Evolutionary conservation across 2,113 vertebrate genomes (phyloP), one percentile per base, ranked within the genome.

Genomic region (Condylura cristata): DNA sequence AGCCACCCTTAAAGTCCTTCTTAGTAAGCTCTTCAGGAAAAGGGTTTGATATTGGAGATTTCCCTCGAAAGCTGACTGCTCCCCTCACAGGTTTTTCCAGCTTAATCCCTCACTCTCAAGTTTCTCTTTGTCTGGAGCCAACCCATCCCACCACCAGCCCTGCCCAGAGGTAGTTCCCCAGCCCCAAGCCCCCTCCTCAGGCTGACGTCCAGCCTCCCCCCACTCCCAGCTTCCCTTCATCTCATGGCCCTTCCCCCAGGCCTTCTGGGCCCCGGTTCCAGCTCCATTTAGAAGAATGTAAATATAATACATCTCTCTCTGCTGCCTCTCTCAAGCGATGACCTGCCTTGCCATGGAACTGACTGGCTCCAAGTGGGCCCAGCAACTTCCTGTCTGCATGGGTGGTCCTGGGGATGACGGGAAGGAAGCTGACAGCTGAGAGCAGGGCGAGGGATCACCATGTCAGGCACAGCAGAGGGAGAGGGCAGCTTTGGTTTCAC

Each of bases 351-450:
- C 92, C 93, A 96, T 95, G 88, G 83, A 86, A 90, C 87, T 89
- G 96, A 95, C 97, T 97, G 95, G 81, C 95, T 97, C 74, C 6
- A 58, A 6, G 93, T 85, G 88, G 97, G 93, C 94, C 93, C 91
- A 46, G 88, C 30, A 13, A 79, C 94, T 98, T 98, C 97, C 97
- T 98, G 96, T 39, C 94, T 1, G 80, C 3, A 1, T 96, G 98
- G 98, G 98, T 98, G 98, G 97, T 97, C 98, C 78, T 9, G 30
- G 81, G 79, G 89, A 96, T 91, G 75, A 84, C 8, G 1, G 24
- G 96, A 86, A 86, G 56, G 93, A 95, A 34, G 86, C 96, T 97
- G 97, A 97, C 97, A 98, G 98, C 97, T 97, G 98, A 97, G 96
- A 37, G 76, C 16, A 0, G 66, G 86, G 87, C 86, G 74, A 0